A percentile compares a stretch with the other conserved stretches of the same genome.
phyloP scores from a whole-genome alignment of 2,113 vertebrate genomes.

The Thunnus thynnus region DNA sequence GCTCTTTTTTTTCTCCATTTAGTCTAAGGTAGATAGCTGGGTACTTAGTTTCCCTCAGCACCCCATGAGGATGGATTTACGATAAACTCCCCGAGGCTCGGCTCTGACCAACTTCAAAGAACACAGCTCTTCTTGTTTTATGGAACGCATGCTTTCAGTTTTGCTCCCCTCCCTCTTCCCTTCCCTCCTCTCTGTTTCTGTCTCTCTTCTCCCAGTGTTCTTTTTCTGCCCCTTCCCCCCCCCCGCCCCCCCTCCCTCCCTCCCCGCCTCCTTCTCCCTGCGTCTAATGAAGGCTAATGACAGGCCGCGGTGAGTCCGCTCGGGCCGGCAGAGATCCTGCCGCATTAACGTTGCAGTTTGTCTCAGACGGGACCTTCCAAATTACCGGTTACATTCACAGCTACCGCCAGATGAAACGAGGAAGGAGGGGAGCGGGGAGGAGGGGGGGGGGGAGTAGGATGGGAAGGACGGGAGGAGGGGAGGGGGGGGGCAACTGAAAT shows the following conservation, averaged over 20 bases:
- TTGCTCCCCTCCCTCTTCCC: neutral
- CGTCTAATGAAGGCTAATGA: slow-evolving; percentile 86
- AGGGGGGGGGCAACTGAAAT: slow-evolving; percentile 53
- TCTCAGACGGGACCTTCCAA: slow-evolving; percentile 85
- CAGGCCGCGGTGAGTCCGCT: slow-evolving; percentile 75
- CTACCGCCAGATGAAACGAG: slow-evolving; percentile 86
- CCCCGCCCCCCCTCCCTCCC: neutral
- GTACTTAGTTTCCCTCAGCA: slow-evolving; percentile 68
- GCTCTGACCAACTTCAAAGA: slow-evolving; percentile 81
- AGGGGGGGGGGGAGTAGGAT: slow-evolving; percentile 29
- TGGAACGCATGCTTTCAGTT: slow-evolving; percentile 78
- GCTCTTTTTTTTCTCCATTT: slow-evolving; percentile 51
- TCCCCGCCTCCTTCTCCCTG: slow-evolving; percentile 1
- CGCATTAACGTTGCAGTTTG: slow-evolving; percentile 86
- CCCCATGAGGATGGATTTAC: slow-evolving; percentile 74
- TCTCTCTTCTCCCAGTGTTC: slow-evolving; percentile 59
- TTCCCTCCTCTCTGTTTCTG: slow-evolving; percentile 50
- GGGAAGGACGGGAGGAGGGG: slow-evolving; percentile 47
- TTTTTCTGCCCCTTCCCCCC: slow-evolving; percentile 38
- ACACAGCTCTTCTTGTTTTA: slow-evolving; percentile 80
- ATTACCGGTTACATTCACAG: slow-evolving; percentile 86
- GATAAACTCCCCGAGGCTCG: slow-evolving; percentile 77
- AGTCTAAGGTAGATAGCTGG: slow-evolving; percentile 69
- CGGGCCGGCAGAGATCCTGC: slow-evolving; percentile 76
- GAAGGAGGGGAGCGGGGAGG: neutral